phyloP scores from a whole-genome alignment of 2,113 vertebrate species.

The Takifugu flavidus region DNA sequence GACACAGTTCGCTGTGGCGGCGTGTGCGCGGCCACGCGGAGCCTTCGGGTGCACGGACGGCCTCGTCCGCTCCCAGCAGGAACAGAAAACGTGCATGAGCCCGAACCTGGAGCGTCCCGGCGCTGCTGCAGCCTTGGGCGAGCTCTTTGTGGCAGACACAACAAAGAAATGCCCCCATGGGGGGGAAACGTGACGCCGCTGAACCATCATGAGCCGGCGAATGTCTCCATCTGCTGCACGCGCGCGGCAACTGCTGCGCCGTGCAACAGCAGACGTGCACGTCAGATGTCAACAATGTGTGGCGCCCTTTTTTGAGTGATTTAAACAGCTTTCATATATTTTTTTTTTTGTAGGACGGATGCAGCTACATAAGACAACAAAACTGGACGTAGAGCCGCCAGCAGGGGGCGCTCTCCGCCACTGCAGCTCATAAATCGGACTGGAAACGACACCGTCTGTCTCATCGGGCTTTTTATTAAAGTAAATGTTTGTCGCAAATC shows the following conservation, averaged over 20 bases:
- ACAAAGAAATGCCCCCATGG: constrained; percentile 52
- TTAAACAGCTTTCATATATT: too few relatives aligned
- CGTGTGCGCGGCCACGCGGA: constrained; percentile 30
- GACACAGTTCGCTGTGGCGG: constrained; percentile 1
- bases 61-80: constrained; percentile 27
- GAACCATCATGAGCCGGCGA: constrained; percentile 30
- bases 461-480: too few relatives aligned
- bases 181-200: constrained; percentile 3
- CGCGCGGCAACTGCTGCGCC: constrained; percentile 28
- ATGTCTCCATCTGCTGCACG: constrained; percentile 67
- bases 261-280: constrained; percentile 18
- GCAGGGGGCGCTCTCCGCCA: too few relatives aligned
- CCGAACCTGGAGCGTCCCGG: constrained; percentile 8
- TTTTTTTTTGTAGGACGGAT: too few relatives aligned
- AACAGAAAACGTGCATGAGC: too few relatives aligned
- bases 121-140: not conserved
- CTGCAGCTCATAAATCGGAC: too few relatives aligned
- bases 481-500: too few relatives aligned
- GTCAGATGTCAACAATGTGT: not conserved
- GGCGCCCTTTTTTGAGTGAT: not conserved
- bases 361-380: too few relatives aligned
- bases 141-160: constrained; percentile 25
- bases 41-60: constrained; percentile 14
- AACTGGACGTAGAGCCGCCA: too few relatives aligned
- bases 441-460: too few relatives aligned